Conservation (phyloP, 2,888 invertebrate species). For the Cataglyphis livida region DNA sequence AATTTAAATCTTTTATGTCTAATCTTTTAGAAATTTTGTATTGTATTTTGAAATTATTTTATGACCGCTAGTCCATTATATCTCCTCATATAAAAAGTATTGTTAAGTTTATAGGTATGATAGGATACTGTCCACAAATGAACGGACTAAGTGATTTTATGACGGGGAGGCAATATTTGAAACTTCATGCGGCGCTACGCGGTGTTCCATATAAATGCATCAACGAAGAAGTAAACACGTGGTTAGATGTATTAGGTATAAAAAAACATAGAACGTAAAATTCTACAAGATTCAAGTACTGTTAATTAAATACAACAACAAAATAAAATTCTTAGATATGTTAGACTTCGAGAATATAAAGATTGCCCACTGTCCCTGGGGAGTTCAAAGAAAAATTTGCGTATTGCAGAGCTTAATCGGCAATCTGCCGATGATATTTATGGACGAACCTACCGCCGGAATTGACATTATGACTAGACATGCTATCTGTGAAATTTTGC, state of each 20-base stretch:
- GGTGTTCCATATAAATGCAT: constrained; percentile 65
- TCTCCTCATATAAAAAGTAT: constrained; percentile 13
- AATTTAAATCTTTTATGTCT: not conserved
- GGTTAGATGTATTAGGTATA: constrained; percentile 71
- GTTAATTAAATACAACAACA: not conserved
- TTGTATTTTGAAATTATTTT: not conserved
- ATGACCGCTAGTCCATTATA: not conserved
- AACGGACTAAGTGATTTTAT: constrained; percentile 68
- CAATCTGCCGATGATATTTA: constrained; percentile 67
- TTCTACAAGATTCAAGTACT: not conserved
- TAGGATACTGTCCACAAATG: constrained; percentile 71
- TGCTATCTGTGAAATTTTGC: constrained; percentile 64
- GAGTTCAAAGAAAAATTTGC: constrained; percentile 64
- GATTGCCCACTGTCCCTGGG: constrained; percentile 63
- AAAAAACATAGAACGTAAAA: not conserved
- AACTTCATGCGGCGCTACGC: constrained; percentile 66
- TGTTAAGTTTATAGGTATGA: constrained; percentile 64
- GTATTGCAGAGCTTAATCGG: constrained; percentile 69
- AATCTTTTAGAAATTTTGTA: not conserved
- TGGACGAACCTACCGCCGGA: constrained; percentile 70
- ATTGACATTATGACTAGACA: constrained; percentile 66
- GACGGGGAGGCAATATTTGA: constrained; percentile 67
- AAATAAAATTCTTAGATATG: constrained; percentile 60
- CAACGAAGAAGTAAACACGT: constrained; percentile 67
- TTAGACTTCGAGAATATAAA: constrained; percentile 69